Evolutionary conservation across 2,797 vertebrate species (phyloP), one percentile per base, ranked within the genome.

Genomic region (Limnodromus scolopaceus): DNA sequence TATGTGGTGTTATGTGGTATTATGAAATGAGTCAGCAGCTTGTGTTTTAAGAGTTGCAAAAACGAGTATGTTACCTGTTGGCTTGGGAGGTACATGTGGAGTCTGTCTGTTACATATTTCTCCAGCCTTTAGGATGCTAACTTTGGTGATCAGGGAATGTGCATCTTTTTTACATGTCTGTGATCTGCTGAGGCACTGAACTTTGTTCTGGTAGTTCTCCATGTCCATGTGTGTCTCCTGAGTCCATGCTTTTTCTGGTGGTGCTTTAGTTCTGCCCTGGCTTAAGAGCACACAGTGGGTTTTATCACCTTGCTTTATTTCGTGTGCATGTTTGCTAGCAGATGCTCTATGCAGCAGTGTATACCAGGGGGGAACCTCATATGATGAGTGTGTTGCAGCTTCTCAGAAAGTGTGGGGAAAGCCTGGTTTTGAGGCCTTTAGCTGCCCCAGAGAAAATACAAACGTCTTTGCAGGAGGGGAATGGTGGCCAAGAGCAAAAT

Each of bases 31-130:
- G 12, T 30, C 10, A 23, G 34, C n/a, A 75, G 45, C 34, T 53
- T 36, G 30, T 25, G 27, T 69, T 71, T 48, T 36, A 39, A 34
- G 22, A 13, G 10, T 11, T 48, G 12, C 32, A 32, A 61, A 75
- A 45, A 4, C 0, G 1, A 57, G 8, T 3, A 1, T 38, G 5
- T 45, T 48, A 30, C 4, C 13, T 0, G 0, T 1, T 23, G 28
- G 11, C 36, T 51, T 5, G 2, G 46, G 34, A 53, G 16, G 23
- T 11, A 6, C 9, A 3, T 1, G 3, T 11, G 53, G 43, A n/a
- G 15, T 5, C 19, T 19, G 53, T 23, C 61, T 69, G 27, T 23
- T 30, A 0, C 0, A 1, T 25, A 11, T 43, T 39, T 68, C 27
- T 81, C 23, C 20, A 34, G 55, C 23, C 54, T 83, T 49, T 58